Conservation (phyloP, 2,888 invertebrate genomes). For the Drosophila prolongata region DNA sequence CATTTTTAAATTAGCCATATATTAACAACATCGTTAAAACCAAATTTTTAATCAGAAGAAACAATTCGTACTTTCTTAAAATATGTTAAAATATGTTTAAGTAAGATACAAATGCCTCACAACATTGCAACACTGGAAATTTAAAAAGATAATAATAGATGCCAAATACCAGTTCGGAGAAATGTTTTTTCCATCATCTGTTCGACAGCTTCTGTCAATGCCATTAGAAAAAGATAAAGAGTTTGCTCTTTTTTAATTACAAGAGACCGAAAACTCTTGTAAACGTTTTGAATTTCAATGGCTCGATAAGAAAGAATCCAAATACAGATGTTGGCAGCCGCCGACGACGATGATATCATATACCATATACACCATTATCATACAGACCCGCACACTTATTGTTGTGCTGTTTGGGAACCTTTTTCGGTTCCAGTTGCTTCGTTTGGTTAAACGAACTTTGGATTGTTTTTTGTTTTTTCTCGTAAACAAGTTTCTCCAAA, state of each 20-base stretch:
- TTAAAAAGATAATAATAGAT: slow-evolving; percentile 1
- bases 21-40: too few relatives aligned
- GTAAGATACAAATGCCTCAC: not conserved
- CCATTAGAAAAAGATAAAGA: slow-evolving; percentile 24
- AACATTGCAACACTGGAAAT: slow-evolving; percentile 6
- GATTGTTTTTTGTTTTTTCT: slow-evolving; percentile 9
- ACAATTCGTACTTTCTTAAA: not conserved
- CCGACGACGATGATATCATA: slow-evolving; percentile 41
- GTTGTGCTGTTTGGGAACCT: slow-evolving; percentile 24
- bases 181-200: slow-evolving; percentile 10
- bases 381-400: slow-evolving; percentile 13
- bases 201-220: slow-evolving; percentile 25
- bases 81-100: not conserved
- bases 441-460: slow-evolving; percentile 48
- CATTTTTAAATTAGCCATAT: too few relatives aligned
- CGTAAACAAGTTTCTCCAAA: slow-evolving; percentile 36
- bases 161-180: slow-evolving; percentile 16
- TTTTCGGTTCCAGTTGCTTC: slow-evolving; percentile 25
- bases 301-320: slow-evolving; percentile 22
- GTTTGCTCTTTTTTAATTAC: slow-evolving; percentile 39
- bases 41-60: not conserved
- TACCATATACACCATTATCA: slow-evolving; percentile 19
- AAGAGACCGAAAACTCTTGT: slow-evolving; percentile 10
- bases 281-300: slow-evolving; percentile 16
- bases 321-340: slow-evolving; percentile 34